Evolutionary conservation across 2,113 vertebrate species (phyloP), one percentile per base, ranked within the genome.

Genomic region (Zonotrichia leucophrys): DNA sequence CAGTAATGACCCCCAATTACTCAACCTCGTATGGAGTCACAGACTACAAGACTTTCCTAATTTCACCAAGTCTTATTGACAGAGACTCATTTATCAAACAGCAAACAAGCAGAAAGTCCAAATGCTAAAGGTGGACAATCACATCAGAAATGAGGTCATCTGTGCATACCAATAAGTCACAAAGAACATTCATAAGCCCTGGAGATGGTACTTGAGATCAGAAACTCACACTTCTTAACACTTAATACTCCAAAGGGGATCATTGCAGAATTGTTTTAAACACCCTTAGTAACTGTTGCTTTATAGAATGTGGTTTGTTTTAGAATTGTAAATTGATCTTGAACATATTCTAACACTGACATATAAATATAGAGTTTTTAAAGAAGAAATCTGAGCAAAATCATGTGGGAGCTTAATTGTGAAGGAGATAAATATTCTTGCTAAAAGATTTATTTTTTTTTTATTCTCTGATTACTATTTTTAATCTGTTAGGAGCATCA

Each of bases 301-400:
- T 69, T 87, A 56, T 24, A 66, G 22, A 28, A 18, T 27, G 9
- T 44, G 24, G 9, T 5, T 1, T 1, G 6, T 23, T 73, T 56
- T 62, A 58, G 19, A 88, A 35, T 3, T 41, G 4, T 58, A 59
- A 63, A n/a, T 64, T 64, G 24, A 55, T 59, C 39, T 90, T 68
- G 39, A 68, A 33, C 6, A 3, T 87, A n/a, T 50, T 68, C 28
- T 24, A 49, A 52, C 35, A 28, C 19, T 60, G n/a, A 30, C 4
- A 27, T 87, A 74, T 16, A 92, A 73, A 67, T 44, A 62, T 1
- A 50, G 35, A 49, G 30, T 4, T 33, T 35, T 58, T 12, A 49
- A 73, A 42, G 37, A 75, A 76, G 56, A 90, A 81, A 83, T 64
- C 33, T 64, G 20, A 87, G 44, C 41, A 73, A 94, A 83, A 74